phyloP scores from a whole-genome alignment of 1,140 invertebrate genomes.

The Dreissena rostriformis region DNA sequence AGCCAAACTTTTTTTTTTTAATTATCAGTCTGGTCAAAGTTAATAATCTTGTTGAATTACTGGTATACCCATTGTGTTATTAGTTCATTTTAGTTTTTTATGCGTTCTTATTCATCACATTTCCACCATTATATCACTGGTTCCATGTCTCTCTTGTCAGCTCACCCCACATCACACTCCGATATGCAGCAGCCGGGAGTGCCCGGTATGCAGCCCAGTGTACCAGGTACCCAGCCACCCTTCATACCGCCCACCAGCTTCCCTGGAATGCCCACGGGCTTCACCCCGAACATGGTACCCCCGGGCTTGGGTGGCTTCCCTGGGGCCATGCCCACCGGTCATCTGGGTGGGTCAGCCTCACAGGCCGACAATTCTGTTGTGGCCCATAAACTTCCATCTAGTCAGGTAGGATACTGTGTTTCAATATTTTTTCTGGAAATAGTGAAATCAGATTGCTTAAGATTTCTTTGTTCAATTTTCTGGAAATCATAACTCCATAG shows the following conservation, averaged over 20 bases:
- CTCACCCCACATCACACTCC: conserved; percentile 55
- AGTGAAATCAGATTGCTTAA: not conserved
- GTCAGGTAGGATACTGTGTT: conserved; percentile 45
- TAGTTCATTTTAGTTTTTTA: no score
- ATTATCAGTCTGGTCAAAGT: no score
- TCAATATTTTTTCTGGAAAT: not conserved
- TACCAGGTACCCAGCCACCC: conserved; percentile 46
- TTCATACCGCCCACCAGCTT: conserved; percentile 44
- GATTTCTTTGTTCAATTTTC: no score
- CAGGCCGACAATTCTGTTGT: conserved; percentile 54
- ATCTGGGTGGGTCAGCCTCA: conserved; percentile 83
- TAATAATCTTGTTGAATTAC: no score
- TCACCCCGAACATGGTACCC: conserved; percentile 82
- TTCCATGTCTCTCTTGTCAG: conserved; percentile 9
- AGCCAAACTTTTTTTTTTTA: no score
- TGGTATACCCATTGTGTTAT: no score
- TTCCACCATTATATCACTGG: no score
- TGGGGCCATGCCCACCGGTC: conserved; percentile 21
- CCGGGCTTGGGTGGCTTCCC: conserved; percentile 54
- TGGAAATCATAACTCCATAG: no score
- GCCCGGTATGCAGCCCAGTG: conserved; percentile 17
- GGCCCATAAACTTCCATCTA: conserved; percentile 61
- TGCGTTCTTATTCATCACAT: no score
- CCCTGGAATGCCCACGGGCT: conserved; percentile 63
- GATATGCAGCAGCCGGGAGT: conserved; percentile 28